phyloP scores from a whole-genome alignment of 2,797 vertebrate species.

The Atherinosoma microstoma region DNA sequence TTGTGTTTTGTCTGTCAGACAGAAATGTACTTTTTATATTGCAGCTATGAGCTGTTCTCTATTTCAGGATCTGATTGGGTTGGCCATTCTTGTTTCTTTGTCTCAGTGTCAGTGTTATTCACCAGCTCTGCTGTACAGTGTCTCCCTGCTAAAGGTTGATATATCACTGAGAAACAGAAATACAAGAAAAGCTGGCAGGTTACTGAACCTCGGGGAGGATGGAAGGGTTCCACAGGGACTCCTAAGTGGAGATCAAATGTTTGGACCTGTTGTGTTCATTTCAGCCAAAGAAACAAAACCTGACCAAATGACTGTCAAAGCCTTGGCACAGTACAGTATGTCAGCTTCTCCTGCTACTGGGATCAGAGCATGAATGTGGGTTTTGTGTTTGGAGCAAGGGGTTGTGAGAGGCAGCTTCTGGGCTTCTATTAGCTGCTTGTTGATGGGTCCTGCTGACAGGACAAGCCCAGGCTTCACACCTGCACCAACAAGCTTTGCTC shows the following conservation, averaged over 20 bases:
- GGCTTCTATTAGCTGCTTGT: conserved; percentile 42
- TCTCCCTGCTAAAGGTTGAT: conserved; percentile 25
- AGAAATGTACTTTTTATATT: conserved; percentile 9
- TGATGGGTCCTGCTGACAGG: conserved; percentile 46
- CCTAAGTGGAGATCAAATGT: conserved; percentile 40
- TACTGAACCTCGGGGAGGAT: conserved; percentile 24
- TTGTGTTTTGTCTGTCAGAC: conserved; percentile 3
- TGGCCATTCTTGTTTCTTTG: conserved; percentile 35
- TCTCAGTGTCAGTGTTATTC: conserved; percentile 47
- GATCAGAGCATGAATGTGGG: conserved; percentile 19
- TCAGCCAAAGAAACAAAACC: conserved; percentile 17
- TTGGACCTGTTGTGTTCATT: conserved; percentile 38
- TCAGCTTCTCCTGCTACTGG: conserved; percentile 8
- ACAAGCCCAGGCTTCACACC: conserved; percentile 21
- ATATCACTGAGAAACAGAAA: conserved; percentile 28
- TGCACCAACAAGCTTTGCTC: conserved; percentile 3
- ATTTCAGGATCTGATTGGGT: conserved; percentile 47
- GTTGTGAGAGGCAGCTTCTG: conserved; percentile 40
- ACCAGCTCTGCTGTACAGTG: conserved; percentile 18
- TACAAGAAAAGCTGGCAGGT: conserved; percentile 37
- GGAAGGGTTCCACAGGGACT: conserved; percentile 7
- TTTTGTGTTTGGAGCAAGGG: conserved; percentile 34
- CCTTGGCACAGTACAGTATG: conserved; percentile 28
- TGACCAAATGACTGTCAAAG: conserved; percentile 43
- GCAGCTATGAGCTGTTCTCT: conserved; percentile 30